Conservation (phyloP, 2,888 invertebrate genomes). For the Agrenia bidenticulata region DNA sequence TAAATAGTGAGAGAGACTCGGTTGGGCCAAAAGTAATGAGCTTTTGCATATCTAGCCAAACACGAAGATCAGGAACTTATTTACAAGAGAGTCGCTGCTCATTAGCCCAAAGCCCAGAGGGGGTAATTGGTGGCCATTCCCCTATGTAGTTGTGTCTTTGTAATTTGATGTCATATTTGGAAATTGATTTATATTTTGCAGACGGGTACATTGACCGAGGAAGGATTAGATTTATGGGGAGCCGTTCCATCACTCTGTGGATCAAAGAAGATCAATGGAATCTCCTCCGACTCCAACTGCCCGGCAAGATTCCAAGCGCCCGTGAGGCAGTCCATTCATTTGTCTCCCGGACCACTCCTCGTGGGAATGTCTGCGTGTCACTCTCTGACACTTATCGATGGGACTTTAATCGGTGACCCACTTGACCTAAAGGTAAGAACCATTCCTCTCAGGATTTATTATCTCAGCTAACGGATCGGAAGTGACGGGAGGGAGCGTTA, state of each 20-base stretch:
- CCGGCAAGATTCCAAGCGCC: slow-evolving; percentile 41
- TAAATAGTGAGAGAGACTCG: no score
- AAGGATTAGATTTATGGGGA: slow-evolving; percentile 93
- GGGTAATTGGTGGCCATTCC: no score
- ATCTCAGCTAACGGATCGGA: no score
- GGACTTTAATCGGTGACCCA: slow-evolving; percentile 86
- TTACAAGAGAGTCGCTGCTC: no score
- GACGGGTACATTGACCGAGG: slow-evolving; percentile 96
- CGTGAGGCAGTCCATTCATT: slow-evolving; percentile 38
- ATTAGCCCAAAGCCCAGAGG: no score
- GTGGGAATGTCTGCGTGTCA: slow-evolving; percentile 90
- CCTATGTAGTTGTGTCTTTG: background rate
- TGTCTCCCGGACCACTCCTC: slow-evolving; percentile 58
- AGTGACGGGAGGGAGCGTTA: no score
- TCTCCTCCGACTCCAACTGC: slow-evolving; percentile 53
- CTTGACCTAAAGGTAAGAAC: slow-evolving; percentile 76
- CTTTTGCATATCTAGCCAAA: no score
- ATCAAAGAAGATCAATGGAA: slow-evolving; percentile 50
- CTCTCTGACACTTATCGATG: slow-evolving; percentile 86
- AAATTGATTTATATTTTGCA: slow-evolving; percentile 56
- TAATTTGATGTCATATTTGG: background rate
- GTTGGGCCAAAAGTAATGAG: no score
- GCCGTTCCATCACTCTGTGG: slow-evolving; percentile 67
- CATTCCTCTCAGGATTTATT: background rate
- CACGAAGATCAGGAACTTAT: no score